These are phyloP conservation scores for Etheostoma perlongum DNA, from an alignment of 2,797 vertebrate species.

Conservation along the genomic window DNA sequence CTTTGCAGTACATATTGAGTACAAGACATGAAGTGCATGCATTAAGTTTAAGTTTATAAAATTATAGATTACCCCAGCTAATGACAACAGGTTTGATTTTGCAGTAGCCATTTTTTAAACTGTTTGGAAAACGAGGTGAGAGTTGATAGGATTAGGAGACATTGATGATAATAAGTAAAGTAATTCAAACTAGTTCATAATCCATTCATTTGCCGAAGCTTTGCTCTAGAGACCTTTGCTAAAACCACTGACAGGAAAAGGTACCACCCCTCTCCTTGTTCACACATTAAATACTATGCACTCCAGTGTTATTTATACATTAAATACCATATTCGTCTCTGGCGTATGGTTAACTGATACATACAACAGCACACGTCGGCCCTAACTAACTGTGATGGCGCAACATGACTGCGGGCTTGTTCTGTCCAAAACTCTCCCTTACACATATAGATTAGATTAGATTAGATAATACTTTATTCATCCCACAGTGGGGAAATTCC, in stretches of 20 bases:
- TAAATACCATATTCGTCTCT: conserved; percentile 8
- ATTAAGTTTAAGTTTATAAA: conserved; percentile 17
- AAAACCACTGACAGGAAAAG: conserved; percentile 42
- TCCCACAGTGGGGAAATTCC: too few relatives aligned
- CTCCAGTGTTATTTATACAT: conserved; percentile 10
- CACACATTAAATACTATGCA: conserved; percentile 34
- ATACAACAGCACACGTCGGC: conserved; percentile 9
- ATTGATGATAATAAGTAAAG: conserved; percentile 33
- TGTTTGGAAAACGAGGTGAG: too few relatives aligned
- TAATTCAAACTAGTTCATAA: conserved; percentile 48
- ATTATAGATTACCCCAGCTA: too few relatives aligned
- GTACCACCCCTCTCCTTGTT: conserved; percentile 24
- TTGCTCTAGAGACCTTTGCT: conserved; percentile 50
- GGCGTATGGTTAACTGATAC: neutral
- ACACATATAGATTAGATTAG: too few relatives aligned
- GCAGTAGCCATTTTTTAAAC: too few relatives aligned
- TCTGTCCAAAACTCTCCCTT: neutral
- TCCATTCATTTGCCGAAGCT: conserved; percentile 61
- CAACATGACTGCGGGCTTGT: neutral
- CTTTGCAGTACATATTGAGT: conserved; percentile 21
- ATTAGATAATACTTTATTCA: too few relatives aligned
- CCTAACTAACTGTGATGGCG: conserved; percentile 2
- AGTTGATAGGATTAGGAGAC: conserved; percentile 36
- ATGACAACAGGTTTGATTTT: too few relatives aligned
- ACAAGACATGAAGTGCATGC: conserved; percentile 41